Evolutionary conservation across 2,797 vertebrate species (phyloP).

Genomic region (Sitta carolinensis): DNA sequence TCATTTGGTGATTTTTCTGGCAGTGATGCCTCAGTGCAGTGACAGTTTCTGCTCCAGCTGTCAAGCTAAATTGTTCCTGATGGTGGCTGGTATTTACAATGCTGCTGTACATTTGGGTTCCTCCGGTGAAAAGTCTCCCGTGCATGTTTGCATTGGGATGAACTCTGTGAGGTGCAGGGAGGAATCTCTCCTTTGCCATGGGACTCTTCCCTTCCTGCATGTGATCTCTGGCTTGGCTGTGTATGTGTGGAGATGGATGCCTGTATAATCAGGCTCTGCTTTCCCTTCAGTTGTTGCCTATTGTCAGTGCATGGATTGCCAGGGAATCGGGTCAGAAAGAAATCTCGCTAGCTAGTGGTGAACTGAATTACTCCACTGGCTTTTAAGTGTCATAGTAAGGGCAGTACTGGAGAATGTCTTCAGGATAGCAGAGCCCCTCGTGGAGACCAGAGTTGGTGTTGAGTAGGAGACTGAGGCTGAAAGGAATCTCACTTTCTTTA

Average conservation of each 20-base stretch:
- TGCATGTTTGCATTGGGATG: neutral
- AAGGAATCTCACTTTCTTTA: neutral
- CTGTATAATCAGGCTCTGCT: neutral
- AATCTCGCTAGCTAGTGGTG: neutral
- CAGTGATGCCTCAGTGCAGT: conserved; percentile 21
- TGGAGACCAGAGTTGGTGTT: neutral
- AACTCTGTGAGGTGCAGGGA: neutral
- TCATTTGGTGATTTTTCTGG: conserved; percentile 55
- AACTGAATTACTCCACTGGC: neutral
- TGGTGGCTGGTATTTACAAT: conserved; percentile 33
- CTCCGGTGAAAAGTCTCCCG: neutral
- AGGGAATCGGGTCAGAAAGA: neutral
- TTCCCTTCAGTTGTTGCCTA: neutral
- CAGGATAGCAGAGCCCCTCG: neutral
- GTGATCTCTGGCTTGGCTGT: neutral
- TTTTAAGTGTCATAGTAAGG: neutral
- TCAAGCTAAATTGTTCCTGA: conserved; percentile 54
- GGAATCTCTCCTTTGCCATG: neutral
- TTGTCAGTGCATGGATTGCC: neutral
- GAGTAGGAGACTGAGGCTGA: neutral
- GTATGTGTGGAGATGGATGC: neutral
- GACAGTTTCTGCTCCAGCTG: conserved; percentile 46
- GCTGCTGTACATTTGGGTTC: conserved; percentile 37
- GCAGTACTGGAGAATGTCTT: neutral
- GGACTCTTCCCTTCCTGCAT: neutral